Conservation (phyloP, 2,113 vertebrate species). For the Megaceryle torquata region DNA sequence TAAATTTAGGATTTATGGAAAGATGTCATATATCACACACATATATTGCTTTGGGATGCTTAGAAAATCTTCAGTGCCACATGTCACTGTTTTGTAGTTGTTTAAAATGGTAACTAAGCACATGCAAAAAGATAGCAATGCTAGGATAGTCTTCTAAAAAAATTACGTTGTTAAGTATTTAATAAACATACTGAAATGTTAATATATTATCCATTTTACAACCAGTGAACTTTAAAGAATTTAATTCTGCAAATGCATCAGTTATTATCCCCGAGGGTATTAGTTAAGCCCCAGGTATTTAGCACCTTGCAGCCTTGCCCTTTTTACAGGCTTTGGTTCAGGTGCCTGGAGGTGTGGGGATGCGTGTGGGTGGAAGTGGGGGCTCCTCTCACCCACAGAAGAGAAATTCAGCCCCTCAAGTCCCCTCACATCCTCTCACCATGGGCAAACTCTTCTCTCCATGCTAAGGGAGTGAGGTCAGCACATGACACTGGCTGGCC, state of each 20-base stretch:
- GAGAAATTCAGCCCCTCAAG: neutral
- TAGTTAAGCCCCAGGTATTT: neutral
- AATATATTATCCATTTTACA: conserved; percentile 34
- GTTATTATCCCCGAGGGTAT: neutral
- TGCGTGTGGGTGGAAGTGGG: neutral
- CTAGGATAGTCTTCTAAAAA: neutral
- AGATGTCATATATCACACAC: conserved; percentile 46
- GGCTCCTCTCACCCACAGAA: neutral
- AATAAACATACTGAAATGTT: conserved; percentile 4
- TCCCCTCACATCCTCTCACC: rapidly evolving
- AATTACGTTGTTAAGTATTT: conserved; percentile 35
- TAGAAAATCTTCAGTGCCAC: conserved; percentile 56
- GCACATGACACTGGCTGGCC: neutral
- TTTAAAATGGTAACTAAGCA: conserved; percentile 52
- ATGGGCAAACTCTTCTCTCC: neutral
- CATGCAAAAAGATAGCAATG: conserved; percentile 34
- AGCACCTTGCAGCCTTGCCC: conserved; percentile 10
- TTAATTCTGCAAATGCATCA: neutral
- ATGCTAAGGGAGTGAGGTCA: rapidly evolving
- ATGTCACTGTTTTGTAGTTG: conserved; percentile 67
- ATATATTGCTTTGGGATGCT: conserved; percentile 60
- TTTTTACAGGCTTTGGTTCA: neutral
- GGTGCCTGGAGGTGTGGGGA: neutral
- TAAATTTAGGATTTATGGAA: conserved; percentile 69
- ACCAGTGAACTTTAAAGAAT: neutral